Evolutionary conservation across 2,888 invertebrate species (phyloP).

Genomic region (Cenopis cana): DNA sequence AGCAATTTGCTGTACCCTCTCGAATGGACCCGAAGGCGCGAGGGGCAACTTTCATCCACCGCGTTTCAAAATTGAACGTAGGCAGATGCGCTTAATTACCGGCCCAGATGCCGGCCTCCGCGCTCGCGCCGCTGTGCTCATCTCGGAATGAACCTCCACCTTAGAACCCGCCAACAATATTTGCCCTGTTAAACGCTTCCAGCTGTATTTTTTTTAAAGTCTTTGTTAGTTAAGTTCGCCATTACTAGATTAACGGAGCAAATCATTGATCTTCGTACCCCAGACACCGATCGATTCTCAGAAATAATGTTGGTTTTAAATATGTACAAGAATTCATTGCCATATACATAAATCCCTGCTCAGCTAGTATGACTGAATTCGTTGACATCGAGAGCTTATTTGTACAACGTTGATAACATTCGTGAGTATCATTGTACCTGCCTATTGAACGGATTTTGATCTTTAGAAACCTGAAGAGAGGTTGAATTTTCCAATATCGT

Average conservation of each 20-base stretch:
- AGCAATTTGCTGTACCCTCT: conserved; percentile 84
- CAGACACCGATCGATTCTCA: conserved; percentile 53
- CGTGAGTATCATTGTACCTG: conserved; percentile 51
- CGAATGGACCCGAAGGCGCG: conserved; percentile 80
- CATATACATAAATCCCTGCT: neutral
- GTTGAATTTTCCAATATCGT: conserved; percentile 76
- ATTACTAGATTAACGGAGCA: conserved; percentile 67
- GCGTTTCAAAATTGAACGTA: conserved; percentile 84
- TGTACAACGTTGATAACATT: conserved; percentile 41
- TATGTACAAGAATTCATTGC: neutral
- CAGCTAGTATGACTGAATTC: conserved; percentile 27
- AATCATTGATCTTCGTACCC: conserved; percentile 56
- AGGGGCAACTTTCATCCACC: conserved; percentile 79
- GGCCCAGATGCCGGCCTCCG: conserved; percentile 76
- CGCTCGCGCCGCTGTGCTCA: conserved; percentile 65
- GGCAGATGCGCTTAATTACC: conserved; percentile 85
- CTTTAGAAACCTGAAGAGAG: conserved; percentile 52
- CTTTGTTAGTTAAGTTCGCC: conserved; percentile 58
- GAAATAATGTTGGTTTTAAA: conserved; percentile 43
- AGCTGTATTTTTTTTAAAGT: conserved; percentile 66
- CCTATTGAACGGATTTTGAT: conserved; percentile 48
- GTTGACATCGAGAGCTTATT: conserved; percentile 32
- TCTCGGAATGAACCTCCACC: conserved; percentile 78
- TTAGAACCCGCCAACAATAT: conserved; percentile 67
- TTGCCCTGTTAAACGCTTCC: conserved; percentile 68